Evolutionary conservation across 2,797 vertebrate species (phyloP).

Genomic region (Petrocephalus schoutedeni): DNA sequence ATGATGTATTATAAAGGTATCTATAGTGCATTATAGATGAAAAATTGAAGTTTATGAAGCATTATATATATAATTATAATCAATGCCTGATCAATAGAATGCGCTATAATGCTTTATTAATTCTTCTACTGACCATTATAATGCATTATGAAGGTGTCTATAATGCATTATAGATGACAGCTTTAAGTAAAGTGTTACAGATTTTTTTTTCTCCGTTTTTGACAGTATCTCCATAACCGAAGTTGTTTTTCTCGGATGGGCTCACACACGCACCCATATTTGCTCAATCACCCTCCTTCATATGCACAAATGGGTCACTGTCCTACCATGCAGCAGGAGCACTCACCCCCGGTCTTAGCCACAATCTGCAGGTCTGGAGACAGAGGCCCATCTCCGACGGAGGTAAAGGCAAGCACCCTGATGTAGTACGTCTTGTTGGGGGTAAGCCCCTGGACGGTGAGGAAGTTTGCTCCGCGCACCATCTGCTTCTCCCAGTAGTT

Average conservation of each 20-base stretch:
- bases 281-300: neutral
- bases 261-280: neutral
- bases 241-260: neutral
- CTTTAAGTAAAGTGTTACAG: neutral
- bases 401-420: conserved; percentile 93
- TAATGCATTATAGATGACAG: neutral
- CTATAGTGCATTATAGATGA: neutral
- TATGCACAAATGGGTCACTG: neutral
- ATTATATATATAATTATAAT: neutral
- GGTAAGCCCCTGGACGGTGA: conserved; percentile 87
- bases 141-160: neutral
- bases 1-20: neutral
- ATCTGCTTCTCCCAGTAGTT: conserved; percentile 97
- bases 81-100: neutral
- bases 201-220: neutral
- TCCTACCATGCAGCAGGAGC: neutral
- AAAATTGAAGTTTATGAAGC: neutral
- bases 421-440: conserved; percentile 96
- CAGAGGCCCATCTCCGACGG: conserved; percentile 92
- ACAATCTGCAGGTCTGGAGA: conserved; percentile 96
- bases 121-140: neutral
- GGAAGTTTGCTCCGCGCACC: conserved; percentile 84
- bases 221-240: neutral
- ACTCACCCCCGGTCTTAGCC: conserved; percentile 93
- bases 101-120: neutral